Evolutionary conservation across 1,140 invertebrate genomes (phyloP), one percentile per base, ranked within the genome.

Genomic region (Zaprionus kolodkinae): DNA sequence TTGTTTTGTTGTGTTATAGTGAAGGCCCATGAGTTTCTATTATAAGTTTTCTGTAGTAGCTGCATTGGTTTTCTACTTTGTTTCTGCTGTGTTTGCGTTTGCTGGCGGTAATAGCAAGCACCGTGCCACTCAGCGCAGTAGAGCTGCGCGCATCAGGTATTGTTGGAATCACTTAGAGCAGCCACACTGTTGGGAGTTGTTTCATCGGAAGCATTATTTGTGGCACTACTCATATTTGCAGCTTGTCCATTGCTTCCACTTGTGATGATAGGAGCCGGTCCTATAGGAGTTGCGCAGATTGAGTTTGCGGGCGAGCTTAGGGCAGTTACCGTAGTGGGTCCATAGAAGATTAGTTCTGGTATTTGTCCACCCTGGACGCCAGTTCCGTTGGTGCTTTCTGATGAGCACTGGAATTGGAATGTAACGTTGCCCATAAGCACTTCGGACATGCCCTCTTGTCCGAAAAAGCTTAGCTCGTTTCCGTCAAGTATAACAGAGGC

Each of bases 361-460:
- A 98, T 98, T 93, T 98, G 97, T 33, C 97, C 97, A 45, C 97
- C 97, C 93, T 98, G 97, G 1, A 98, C 97, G 7, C 97, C 97
- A 12, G 97, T 98, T 55, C 97, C 97, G 87, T 98, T 98, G 13
- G 97, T 98, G 92, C 97, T 97, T 87, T 98, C 97, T 1, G 97
- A 97, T 45, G 97, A 98, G 91, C 97, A 98, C 91, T 98, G 97
- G 93, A 98, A 98, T 93, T 98, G 97, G 93, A 98, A 98, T 36
- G 96, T 98, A 38, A 98, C 97, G 82, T 96, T 96, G 13, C 97
- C 97, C 79, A 97, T 96, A 15, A 96, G 96, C 11, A 98, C 96
- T 93, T 98, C 97, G 87, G 96, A 97, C 94, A 98, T 95, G 21
- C 97, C 97, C 93, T 98, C 97, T 92, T 98, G 97, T n/a, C 97